A percentile compares a stretch with the other conserved stretches of the same genome.
Evolutionary conservation across 2,797 vertebrate genomes (phyloP).

Genomic region (Pangasius djambal): DNA sequence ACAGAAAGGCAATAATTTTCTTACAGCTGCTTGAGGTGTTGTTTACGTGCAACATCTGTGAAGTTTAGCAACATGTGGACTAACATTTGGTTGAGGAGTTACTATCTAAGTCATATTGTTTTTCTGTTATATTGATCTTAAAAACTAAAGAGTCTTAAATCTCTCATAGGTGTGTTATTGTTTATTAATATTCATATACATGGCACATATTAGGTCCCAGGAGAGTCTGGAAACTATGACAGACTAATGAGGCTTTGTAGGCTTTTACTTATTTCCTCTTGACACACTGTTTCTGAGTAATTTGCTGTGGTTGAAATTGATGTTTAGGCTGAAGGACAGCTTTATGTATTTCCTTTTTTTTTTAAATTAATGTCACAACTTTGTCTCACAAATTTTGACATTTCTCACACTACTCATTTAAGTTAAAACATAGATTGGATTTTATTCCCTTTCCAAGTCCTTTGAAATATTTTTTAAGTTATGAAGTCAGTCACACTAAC

Average conservation of each 20-base stretch:
- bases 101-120: background rate
- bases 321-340: background rate
- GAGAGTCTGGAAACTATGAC: background rate
- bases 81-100: background rate
- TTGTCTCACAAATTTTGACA: background rate
- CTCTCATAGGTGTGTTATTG: background rate
- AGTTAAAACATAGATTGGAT: background rate
- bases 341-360: background rate
- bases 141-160: background rate
- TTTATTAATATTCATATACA: background rate
- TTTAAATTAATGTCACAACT: background rate
- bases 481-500: background rate
- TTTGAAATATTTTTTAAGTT: background rate
- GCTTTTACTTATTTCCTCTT: background rate
- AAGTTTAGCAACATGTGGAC: background rate
- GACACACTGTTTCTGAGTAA: background rate
- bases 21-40: background rate
- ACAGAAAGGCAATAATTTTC: constrained; percentile 2
- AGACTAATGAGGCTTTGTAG: background rate
- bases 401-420: background rate
- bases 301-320: background rate
- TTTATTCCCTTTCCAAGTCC: background rate
- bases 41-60: background rate
- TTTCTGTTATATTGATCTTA: background rate
- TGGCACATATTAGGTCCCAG: background rate